Evolutionary conservation across 2,888 invertebrate genomes (phyloP).

Genomic region (Caenorhabditis wallacei): DNA sequence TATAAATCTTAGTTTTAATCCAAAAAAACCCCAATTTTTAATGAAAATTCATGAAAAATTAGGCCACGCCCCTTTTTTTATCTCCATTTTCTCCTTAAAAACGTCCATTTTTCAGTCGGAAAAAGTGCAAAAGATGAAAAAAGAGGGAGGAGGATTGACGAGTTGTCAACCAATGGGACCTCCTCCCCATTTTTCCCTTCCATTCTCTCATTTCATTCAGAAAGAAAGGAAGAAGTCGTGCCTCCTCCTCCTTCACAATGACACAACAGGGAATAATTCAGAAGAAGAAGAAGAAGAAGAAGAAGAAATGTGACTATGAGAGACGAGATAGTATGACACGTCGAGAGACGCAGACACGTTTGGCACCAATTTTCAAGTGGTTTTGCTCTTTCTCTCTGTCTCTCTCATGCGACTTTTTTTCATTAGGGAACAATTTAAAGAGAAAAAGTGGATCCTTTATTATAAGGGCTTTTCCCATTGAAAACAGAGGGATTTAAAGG

Average conservation of each 20-base stretch:
- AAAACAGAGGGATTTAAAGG: too few relatives aligned
- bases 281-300: slow-evolving; percentile 11
- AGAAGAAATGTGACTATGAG: neutral
- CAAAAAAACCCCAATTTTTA: too few relatives aligned
- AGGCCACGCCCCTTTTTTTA: neutral
- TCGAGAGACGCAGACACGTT: slow-evolving; percentile 13
- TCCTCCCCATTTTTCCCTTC: slow-evolving; percentile 1
- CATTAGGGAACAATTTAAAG: too few relatives aligned
- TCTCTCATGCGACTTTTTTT: too few relatives aligned
- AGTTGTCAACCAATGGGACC: slow-evolving; percentile 40
- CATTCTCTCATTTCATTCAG: neutral
- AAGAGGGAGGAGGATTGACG: slow-evolving; percentile 26
- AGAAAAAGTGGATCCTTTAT: too few relatives aligned
- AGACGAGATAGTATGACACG: neutral
- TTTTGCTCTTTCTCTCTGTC: neutral
- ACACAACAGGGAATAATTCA: slow-evolving; percentile 64
- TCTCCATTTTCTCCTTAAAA: neutral
- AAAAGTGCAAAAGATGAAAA: slow-evolving; percentile 35
- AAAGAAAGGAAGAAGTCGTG: slow-evolving; percentile 10
- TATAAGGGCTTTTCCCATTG: too few relatives aligned
- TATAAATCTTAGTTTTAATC: too few relatives aligned
- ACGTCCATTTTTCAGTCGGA: neutral
- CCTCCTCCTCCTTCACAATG: too few relatives aligned
- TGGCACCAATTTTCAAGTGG: neutral
- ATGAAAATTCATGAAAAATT: too few relatives aligned